Percentiles rank a stretch among this genome's conserved stretches.
These are phyloP conservation scores for Myodes glareolus DNA, from an alignment of 2,113 vertebrate species.

Conservation along the genomic window DNA sequence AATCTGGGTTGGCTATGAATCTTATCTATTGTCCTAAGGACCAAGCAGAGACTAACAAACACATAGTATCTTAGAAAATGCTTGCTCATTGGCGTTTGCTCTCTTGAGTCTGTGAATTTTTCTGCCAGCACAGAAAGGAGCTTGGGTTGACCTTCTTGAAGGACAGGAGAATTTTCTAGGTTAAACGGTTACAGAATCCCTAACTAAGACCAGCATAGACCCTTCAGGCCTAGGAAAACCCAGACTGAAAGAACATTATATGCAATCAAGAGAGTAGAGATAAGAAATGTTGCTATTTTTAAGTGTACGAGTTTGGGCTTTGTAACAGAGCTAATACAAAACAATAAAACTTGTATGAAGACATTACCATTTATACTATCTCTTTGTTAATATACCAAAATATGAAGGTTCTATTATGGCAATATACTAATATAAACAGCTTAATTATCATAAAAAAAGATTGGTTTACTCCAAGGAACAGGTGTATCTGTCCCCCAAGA, in stretches of 20 bases:
- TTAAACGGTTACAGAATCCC: neutral
- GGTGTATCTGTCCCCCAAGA: neutral
- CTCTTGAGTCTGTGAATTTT: neutral
- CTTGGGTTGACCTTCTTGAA: neutral
- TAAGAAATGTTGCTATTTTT: neutral
- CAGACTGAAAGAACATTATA: neutral
- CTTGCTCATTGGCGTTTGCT: neutral
- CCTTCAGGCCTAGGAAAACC: neutral
- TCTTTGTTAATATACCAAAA: neutral
- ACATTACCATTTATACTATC: neutral
- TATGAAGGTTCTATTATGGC: neutral
- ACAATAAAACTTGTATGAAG: neutral
- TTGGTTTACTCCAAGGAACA: neutral
- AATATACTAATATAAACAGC: slow-evolving; percentile 6
- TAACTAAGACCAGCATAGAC: neutral
- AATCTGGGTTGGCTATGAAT: neutral
- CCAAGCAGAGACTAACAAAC: neutral
- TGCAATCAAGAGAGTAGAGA: neutral
- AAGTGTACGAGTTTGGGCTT: neutral
- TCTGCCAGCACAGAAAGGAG: neutral
- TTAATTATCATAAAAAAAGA: neutral
- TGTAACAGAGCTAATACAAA: slow-evolving; percentile 7
- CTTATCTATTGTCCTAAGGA: neutral
- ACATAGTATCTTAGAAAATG: neutral
- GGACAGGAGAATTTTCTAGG: neutral